Percentiles rank a stretch among this genome's conserved stretches.
phyloP scores from a whole-genome alignment of 2,113 vertebrate genomes.

The Aythya baeri region DNA sequence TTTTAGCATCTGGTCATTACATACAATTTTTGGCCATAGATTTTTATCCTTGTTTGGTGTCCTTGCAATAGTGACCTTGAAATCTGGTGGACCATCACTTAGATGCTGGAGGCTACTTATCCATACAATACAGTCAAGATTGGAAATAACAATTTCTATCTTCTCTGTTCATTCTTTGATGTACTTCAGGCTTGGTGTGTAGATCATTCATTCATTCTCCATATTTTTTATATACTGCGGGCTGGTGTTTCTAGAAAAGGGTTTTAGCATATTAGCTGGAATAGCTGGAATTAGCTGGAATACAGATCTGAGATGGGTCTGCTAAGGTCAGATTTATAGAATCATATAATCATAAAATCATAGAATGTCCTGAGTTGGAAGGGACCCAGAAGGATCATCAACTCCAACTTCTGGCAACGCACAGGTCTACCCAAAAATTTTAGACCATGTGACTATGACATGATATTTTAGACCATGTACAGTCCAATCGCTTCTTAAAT shows the following conservation, averaged over 20 bases:
- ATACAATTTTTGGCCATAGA: background rate
- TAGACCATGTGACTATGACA: too few relatives aligned
- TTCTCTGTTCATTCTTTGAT: background rate
- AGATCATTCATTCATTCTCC: background rate
- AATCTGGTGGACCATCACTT: background rate
- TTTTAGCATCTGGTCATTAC: slow-evolving; percentile 5
- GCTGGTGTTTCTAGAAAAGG: background rate
- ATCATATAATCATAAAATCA: too few relatives aligned
- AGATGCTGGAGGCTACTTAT: background rate
- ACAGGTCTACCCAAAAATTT: too few relatives aligned
- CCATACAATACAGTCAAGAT: background rate
- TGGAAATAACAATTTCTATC: background rate
- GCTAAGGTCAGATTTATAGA: background rate
- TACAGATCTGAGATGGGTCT: background rate
- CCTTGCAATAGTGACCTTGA: background rate
- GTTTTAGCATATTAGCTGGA: background rate
- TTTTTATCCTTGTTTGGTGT: background rate
- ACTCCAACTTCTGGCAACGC: too few relatives aligned
- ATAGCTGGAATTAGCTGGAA: background rate
- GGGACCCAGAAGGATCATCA: too few relatives aligned
- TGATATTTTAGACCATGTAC: too few relatives aligned
- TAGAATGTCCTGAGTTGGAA: too few relatives aligned
- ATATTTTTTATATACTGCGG: background rate
- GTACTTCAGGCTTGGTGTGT: fast-evolving
- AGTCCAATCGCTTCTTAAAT: too few relatives aligned